Evolutionary conservation across 2,113 vertebrate species (phyloP).

Genomic region (Marmota monax): DNA sequence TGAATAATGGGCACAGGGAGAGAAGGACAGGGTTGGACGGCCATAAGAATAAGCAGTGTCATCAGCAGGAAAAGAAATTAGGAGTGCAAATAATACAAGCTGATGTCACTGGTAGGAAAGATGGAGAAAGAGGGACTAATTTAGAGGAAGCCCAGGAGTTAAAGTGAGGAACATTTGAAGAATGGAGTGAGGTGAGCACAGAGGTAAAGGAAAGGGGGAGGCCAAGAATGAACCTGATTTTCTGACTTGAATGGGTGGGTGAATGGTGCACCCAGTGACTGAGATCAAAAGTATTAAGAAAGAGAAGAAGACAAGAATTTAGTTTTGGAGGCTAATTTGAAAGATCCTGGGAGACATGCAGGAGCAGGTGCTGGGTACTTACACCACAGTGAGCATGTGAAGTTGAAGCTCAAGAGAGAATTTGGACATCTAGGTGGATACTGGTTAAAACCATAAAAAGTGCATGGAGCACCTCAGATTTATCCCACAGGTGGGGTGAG

Average conservation of each 20-base stretch:
- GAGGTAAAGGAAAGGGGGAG: neutral
- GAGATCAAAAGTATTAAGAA: neutral
- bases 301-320: neutral
- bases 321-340: neutral
- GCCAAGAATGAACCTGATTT: neutral
- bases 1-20: neutral
- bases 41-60: rapidly evolving
- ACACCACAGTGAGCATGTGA: rapidly evolving
- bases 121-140: neutral
- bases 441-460: neutral
- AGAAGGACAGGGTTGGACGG: neutral
- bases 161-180: neutral
- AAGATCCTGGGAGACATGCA: neutral
- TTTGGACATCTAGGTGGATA: neutral
- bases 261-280: neutral
- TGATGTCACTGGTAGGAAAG: neutral
- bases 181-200: neutral
- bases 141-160: neutral
- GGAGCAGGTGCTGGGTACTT: neutral
- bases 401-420: neutral
- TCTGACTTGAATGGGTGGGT: neutral
- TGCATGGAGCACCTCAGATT: neutral
- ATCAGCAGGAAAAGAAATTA: neutral
- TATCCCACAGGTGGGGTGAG: neutral
- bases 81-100: neutral